A percentile compares a stretch with the other conserved stretches of the same genome.
Evolutionary conservation across 2,888 invertebrate genomes (phyloP).

Genomic region (Thalpophila matura): DNA sequence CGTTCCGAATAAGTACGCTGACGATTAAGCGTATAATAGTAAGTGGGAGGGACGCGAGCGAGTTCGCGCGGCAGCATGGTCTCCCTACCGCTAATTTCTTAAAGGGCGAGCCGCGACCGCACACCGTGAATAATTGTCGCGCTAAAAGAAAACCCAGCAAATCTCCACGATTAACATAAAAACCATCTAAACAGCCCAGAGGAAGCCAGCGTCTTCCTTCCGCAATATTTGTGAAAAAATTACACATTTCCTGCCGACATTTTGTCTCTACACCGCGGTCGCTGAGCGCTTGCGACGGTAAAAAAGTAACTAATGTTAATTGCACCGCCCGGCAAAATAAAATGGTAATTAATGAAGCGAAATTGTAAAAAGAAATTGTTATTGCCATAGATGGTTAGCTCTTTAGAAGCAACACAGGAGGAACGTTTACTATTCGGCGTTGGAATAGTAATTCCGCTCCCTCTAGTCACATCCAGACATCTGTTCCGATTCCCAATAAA

Average conservation of each 20-base stretch:
- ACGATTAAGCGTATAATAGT: conserved; percentile 32
- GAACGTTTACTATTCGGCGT: conserved; percentile 43
- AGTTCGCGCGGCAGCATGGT: conserved; percentile 42
- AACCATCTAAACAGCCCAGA: conserved; percentile 88
- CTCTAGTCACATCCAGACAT: conserved; percentile 75
- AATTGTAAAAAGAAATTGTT: conserved; percentile 80
- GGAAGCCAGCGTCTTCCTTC: conserved; percentile 88
- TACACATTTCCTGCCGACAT: conserved; percentile 87
- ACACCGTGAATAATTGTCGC: conserved; percentile 85
- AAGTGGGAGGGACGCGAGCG: conserved; percentile 18
- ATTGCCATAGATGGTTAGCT: conserved; percentile 68
- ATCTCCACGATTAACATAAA: conserved; percentile 89
- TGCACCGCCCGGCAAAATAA: conserved; percentile 81
- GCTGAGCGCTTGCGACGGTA: conserved; percentile 73
- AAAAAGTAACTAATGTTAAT: conserved; percentile 86
- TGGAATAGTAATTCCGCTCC: conserved; percentile 62
- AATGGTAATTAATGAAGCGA: conserved; percentile 84
- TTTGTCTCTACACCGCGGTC: conserved; percentile 80
- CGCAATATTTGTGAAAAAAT: conserved; percentile 89
- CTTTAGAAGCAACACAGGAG: conserved; percentile 65
- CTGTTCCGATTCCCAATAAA: conserved; percentile 86
- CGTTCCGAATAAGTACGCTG: conserved; percentile 27
- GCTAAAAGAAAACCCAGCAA: conserved; percentile 87
- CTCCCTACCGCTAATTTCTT: conserved; percentile 79
- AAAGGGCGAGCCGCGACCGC: conserved; percentile 74